Evolutionary conservation across 2,113 vertebrate genomes (phyloP), one percentile per base, ranked within the genome.

Genomic region (Phocoena phocoena): DNA sequence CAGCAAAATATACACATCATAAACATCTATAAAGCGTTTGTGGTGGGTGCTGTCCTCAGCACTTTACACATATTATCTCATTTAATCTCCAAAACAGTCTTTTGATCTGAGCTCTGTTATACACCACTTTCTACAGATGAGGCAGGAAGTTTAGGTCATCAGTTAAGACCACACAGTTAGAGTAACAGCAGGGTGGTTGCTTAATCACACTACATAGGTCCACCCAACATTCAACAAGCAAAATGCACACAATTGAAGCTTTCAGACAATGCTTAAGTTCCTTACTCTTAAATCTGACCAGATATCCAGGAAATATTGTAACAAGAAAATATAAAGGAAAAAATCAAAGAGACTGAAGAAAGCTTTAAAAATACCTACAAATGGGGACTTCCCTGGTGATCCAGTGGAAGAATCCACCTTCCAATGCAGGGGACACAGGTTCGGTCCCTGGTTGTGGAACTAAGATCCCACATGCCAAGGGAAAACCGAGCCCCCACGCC

Each of bases 401-500:
- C 53, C 15, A 53, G 53, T 17, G 53, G 53, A 53, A 53, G 53
- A 18, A 53, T 53, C 53, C 15, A 53, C 53, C 15, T 53, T 53
- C 53, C 15, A 53, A 18, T 53, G 15, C 15, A 17, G 53, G 53
- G 15, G 53, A 53, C 53, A 17, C 4, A 1, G 53, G 15, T 53
- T 53, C 0, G 53, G 18, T 53, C 15, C 53, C 53, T 53, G 53
- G 53, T 18, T 53, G 53, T 17, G 53, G 15, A 53, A 53, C 53
- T 53, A 53, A 53, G 53, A 53, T 53, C 15, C 15, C 53, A 53
- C 15, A 17, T 53, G 53, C 15, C 53, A 53, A 53, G 53, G 53
- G 53, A 5, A 15, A 53, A 53, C 15, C 0, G 5, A 53, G 53
- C 53, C 53, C 5, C 0, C 53, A 53, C 0, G 15, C 15, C 53